Conservation (phyloP, 2,888 invertebrate species). For the Clistopyga incitator region DNA sequence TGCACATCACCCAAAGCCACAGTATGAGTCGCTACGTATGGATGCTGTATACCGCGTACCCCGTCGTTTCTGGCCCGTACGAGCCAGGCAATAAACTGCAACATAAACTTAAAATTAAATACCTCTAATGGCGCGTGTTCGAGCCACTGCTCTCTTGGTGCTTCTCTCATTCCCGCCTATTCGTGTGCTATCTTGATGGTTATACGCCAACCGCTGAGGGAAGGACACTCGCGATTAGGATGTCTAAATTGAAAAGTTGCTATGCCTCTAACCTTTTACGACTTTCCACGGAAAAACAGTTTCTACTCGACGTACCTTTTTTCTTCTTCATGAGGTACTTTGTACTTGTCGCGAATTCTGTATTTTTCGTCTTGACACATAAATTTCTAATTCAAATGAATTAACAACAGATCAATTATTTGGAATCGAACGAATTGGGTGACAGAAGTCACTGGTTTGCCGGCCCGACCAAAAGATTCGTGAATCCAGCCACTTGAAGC, state of each 20-base stretch:
- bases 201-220: not conserved
- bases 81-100: conserved; percentile 68
- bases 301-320: no score
- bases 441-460: no score
- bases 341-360: no score
- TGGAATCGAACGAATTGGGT: no score
- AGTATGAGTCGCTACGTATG: not conserved
- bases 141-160: conserved; percentile 58
- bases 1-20: conserved; percentile 2
- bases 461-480: no score
- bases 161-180: conserved; percentile 64
- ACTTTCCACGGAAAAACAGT: no score
- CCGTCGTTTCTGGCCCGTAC: conserved; percentile 14
- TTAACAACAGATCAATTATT: no score
- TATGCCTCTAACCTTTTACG: not conserved
- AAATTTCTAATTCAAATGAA: no score
- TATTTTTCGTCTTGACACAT: no score
- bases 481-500: no score
- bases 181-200: conserved; percentile 45
- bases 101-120: conserved; percentile 78
- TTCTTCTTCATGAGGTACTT: no score
- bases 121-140: conserved; percentile 69
- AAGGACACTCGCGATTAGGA: conserved; percentile 16
- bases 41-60: conserved; percentile 6
- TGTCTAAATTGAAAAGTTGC: conserved; percentile 16